phyloP scores from a whole-genome alignment of 1,140 invertebrate species.

The Zaprionus capensis region DNA sequence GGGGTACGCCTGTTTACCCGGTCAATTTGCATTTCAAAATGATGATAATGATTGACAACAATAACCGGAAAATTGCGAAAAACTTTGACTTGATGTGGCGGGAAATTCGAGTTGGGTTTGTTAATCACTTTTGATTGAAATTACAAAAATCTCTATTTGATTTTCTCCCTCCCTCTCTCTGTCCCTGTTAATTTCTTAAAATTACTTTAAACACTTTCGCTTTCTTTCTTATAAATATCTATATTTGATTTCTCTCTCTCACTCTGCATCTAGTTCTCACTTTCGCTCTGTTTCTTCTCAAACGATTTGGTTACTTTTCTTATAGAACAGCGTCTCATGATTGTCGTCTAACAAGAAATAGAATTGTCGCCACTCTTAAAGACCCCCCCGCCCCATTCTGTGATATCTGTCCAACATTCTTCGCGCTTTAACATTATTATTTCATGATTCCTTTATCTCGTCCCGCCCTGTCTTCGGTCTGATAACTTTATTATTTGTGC shows the following conservation, averaged over 20 bases:
- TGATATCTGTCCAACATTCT: conserved; percentile 19
- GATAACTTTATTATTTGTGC: conserved; percentile 62
- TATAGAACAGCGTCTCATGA: background rate
- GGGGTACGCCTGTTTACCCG: background rate
- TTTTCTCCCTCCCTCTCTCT: background rate
- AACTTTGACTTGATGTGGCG: background rate
- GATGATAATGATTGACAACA: conserved; percentile 2
- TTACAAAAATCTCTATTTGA: background rate
- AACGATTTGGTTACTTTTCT: background rate
- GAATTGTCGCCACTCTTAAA: conserved; percentile 3
- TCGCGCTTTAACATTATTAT: conserved; percentile 25
- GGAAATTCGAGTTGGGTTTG: background rate
- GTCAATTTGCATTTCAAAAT: conserved; percentile 15
- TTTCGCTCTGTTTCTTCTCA: background rate
- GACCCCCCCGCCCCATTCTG: background rate
- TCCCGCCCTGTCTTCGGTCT: conserved; percentile 15
- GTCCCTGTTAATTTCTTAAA: background rate
- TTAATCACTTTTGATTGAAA: conserved; percentile 3
- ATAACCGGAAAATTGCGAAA: conserved; percentile 22
- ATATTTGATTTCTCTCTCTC: background rate
- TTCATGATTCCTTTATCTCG: background rate
- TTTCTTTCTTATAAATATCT: background rate
- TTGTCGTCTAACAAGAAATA: background rate
- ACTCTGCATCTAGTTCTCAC: background rate
- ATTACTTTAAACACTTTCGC: background rate